A percentile compares a stretch with the other conserved stretches of the same genome.
Conservation (phyloP, 1,140 invertebrate species). For the Pomacea maculata region DNA sequence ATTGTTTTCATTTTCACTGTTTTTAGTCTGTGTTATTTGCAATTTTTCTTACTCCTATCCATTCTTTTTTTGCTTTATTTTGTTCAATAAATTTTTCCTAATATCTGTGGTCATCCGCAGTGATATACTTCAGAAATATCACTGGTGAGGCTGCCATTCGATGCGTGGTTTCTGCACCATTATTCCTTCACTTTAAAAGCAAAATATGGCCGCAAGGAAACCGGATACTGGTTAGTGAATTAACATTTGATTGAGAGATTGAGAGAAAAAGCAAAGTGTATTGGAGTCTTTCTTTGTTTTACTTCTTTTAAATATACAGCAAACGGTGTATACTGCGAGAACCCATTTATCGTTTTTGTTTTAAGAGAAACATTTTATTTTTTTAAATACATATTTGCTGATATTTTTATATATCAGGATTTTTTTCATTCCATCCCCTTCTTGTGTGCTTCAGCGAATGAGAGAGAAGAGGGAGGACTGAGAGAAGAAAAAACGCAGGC, state of each 20-base stretch:
- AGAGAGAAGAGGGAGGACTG: slow-evolving; percentile 17
- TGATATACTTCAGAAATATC: neutral
- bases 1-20: neutral
- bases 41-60: neutral
- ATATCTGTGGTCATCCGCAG: neutral
- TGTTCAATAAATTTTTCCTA: neutral
- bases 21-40: neutral
- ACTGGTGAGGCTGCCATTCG: neutral
- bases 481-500: neutral
- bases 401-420: neutral
- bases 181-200: neutral
- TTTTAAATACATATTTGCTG: neutral
- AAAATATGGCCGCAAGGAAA: neutral
- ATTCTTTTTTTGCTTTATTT: neutral
- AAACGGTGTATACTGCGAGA: too few species aligned
- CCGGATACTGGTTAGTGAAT: neutral
- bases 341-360: neutral
- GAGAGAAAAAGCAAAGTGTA: neutral
- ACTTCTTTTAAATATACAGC: too few species aligned
- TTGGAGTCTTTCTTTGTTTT: neutral
- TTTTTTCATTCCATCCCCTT: neutral
- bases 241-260: neutral
- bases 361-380: neutral
- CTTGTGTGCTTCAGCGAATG: neutral
- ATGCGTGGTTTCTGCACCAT: neutral